These are phyloP conservation scores for Dermatemys mawii DNA, from an alignment of 2,113 vertebrate genomes.

Conservation along the genomic window DNA sequence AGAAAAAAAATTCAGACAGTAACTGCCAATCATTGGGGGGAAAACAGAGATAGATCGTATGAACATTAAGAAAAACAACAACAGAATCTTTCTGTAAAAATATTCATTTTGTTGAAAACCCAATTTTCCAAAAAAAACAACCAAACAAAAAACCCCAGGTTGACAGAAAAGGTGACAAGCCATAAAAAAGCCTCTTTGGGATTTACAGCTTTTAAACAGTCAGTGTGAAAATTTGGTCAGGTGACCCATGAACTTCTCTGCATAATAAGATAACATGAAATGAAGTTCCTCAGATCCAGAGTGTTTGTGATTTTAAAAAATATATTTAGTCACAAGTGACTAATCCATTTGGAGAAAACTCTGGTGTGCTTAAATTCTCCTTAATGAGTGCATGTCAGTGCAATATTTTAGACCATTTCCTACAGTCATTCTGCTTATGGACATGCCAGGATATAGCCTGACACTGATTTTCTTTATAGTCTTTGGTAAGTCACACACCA, in stretches of 20 bases:
- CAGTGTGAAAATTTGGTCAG: background rate
- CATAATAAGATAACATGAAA: background rate
- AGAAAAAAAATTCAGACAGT: background rate
- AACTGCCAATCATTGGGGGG: background rate
- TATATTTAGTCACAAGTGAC: slow-evolving; percentile 23
- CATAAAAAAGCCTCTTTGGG: background rate
- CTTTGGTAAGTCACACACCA: background rate
- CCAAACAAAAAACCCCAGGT: background rate
- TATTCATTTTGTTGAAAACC: background rate
- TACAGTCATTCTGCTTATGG: background rate
- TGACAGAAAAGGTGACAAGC: background rate
- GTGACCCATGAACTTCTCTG: background rate
- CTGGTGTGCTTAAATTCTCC: slow-evolving; percentile 40
- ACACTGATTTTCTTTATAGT: background rate
- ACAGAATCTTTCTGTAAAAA: background rate
- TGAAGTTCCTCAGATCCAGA: slow-evolving; percentile 12
- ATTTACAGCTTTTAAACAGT: background rate
- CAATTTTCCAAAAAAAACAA: background rate
- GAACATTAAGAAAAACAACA: background rate
- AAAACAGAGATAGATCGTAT: background rate
- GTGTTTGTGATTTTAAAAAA: slow-evolving; percentile 29
- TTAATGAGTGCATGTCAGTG: slow-evolving; percentile 47
- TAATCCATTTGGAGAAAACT: slow-evolving; percentile 24
- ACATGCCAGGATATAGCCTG: background rate
- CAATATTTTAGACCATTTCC: slow-evolving; percentile 40